Conservation (phyloP, 2,113 vertebrate species). For the Sylvia atricapilla region DNA sequence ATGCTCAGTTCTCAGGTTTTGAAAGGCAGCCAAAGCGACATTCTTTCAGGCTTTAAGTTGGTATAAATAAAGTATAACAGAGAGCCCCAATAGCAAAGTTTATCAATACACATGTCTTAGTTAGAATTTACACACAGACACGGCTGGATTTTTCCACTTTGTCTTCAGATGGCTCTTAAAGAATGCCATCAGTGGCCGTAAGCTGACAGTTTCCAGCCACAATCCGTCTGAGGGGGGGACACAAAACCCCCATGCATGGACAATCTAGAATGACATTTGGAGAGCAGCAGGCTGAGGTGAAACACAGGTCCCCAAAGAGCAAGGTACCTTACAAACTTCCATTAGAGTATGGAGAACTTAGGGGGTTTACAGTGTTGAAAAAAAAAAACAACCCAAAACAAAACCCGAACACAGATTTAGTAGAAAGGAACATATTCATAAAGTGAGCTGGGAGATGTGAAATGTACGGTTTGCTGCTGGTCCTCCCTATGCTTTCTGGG, state of each 20-base stretch:
- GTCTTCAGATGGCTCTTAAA: neutral
- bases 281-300: neutral
- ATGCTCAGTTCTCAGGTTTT: constrained; percentile 63
- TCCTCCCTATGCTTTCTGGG: neutral
- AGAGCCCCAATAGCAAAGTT: constrained; percentile 51
- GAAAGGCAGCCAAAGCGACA: constrained; percentile 61
- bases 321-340: neutral
- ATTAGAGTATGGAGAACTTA: neutral
- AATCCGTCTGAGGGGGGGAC: neutral
- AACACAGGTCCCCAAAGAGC: neutral
- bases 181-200: neutral
- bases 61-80: constrained; percentile 67
- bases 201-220: neutral
- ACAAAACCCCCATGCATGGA: neutral
- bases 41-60: constrained; percentile 60
- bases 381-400: neutral
- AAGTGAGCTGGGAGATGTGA: neutral
- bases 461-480: neutral
- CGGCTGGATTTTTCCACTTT: constrained; percentile 2
- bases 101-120: constrained; percentile 25
- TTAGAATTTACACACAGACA: neutral
- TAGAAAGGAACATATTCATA: neutral
- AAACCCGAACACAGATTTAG: neutral
- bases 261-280: neutral
- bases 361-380: rapidly evolving